Evolutionary conservation across 2,797 vertebrate species (phyloP).

Genomic region (Buphagus erythrorhynchus): DNA sequence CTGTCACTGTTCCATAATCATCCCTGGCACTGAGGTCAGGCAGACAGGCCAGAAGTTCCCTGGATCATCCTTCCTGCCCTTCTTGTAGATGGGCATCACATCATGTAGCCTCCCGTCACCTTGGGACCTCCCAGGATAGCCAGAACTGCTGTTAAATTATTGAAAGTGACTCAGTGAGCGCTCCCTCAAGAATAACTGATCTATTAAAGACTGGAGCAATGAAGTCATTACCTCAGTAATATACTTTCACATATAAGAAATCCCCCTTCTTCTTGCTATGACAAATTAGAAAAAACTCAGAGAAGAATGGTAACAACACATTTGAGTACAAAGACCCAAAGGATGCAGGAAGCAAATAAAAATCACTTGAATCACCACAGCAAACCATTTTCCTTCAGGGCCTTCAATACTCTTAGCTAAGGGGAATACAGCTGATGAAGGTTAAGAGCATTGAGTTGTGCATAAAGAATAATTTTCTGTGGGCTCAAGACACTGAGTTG

Average conservation of each 20-base stretch:
- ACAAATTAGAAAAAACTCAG: background rate
- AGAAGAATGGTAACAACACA: background rate
- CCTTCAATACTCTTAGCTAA: background rate
- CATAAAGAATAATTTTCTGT: background rate
- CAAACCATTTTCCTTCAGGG: background rate
- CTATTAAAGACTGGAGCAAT: background rate
- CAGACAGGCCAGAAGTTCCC: background rate
- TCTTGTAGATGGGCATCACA: background rate
- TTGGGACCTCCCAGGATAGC: background rate
- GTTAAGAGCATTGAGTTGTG: background rate
- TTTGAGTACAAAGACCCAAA: background rate
- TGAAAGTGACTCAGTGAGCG: background rate
- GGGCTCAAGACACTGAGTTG: background rate
- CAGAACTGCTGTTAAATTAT: background rate
- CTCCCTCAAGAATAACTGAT: background rate
- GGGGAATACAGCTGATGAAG: background rate
- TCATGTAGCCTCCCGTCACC: background rate
- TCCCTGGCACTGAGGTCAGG: background rate
- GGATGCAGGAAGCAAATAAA: background rate
- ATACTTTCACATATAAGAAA: background rate
- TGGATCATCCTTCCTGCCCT: background rate
- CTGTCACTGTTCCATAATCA: background rate
- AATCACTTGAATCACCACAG: background rate
- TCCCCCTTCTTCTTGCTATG: background rate
- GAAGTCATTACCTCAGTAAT: background rate